Evolutionary conservation across 2,113 vertebrate species (phyloP).

Genomic region (Monopterus albus): DNA sequence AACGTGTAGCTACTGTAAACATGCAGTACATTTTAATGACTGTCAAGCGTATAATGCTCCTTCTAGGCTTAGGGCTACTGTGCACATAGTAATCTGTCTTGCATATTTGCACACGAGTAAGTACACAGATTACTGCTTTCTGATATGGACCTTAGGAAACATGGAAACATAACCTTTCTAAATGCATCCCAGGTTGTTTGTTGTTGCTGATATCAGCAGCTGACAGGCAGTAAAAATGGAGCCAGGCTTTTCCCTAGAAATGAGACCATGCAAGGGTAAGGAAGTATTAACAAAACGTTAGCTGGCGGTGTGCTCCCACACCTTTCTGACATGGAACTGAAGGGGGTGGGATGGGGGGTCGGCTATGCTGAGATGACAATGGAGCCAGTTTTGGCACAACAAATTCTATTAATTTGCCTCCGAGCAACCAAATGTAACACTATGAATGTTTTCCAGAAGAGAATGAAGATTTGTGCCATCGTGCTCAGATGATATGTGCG

Average conservation of each 20-base stretch:
- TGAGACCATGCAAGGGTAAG: background rate
- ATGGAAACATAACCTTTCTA: background rate
- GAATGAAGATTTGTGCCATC: no score
- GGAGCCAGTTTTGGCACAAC: no score
- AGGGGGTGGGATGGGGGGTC: no score
- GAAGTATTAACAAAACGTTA: background rate
- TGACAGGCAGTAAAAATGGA: background rate
- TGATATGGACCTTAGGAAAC: background rate
- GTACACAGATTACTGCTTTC: background rate
- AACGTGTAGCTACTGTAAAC: conserved; percentile 40
- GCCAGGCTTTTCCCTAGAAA: background rate
- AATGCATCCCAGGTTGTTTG: background rate
- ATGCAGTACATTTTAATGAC: background rate
- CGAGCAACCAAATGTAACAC: no score
- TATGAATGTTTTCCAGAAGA: no score
- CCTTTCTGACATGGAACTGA: no score
- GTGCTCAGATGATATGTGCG: no score
- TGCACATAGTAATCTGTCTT: background rate
- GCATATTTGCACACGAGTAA: conserved; percentile 12
- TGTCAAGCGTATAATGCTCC: background rate
- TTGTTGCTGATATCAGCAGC: background rate
- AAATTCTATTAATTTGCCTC: no score
- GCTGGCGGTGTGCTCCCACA: no score
- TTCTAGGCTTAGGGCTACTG: background rate
- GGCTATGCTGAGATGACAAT: no score